Evolutionary conservation across 2,888 invertebrate species (phyloP), one percentile per base, ranked within the genome.

Genomic region (Drosophila siamana): DNA sequence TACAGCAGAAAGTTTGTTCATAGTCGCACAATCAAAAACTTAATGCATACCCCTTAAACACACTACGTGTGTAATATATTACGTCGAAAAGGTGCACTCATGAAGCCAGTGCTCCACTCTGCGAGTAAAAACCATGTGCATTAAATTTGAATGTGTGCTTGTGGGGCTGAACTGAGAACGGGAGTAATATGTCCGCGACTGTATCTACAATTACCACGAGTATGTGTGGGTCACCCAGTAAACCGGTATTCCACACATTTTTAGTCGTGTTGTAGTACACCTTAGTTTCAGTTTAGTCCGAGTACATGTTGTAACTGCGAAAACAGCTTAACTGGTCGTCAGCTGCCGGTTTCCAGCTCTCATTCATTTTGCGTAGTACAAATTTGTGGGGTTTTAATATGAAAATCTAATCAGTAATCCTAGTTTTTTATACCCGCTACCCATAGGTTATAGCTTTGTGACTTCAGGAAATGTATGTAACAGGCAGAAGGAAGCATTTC

Each of bases 171-270:
- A n/a, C 19, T 79, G 88, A 84, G 84, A 85, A 85, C 74, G 75
- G 64, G 87, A 76, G 78, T 76, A 86, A 68, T 76, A 56, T 83
- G 86, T 72, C 74, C 70, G 38, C 44, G 60, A 48, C 36, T 64
- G 62, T 46, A 55, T 36, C 41, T 40, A 24, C 30, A 22, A 48
- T 8, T 61, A 22, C 13, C 55, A 1, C n/a, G n/a, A n/a, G n/a
- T 15, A 6, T 77, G 65, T 63, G 51, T 63, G 67, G 52, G 57
- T 60, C 55, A 75, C 50, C 56, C 56, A 55, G 52, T 56, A 67
- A 83, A 83, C 83, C 87, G 79, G 83, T 83, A 83, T 77, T 66
- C 65, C 65, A 59, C 62, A 63, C 71, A 55, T 30, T 51, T 60
- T 11, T 33, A n/a, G 11, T 33, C 33, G 33, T 5, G 4, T 33